A percentile compares a stretch with the other conserved stretches of the same genome.
phyloP scores from a whole-genome alignment of 2,888 invertebrate genomes.

The Aphodius sticticus region DNA sequence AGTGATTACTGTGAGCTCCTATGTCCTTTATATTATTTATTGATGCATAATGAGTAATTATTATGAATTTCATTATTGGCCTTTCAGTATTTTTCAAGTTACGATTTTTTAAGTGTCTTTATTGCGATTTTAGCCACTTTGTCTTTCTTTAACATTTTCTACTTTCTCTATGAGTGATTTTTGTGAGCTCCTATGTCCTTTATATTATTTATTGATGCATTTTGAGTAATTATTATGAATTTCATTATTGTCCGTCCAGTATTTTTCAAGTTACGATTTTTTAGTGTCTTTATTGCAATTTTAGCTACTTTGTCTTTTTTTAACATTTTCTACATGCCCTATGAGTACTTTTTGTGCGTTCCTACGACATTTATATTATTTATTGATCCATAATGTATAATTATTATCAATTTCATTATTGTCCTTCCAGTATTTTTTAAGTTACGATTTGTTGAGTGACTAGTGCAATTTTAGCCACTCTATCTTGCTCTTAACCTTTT shows the following conservation, averaged over 20 bases:
- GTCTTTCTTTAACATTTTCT: neutral
- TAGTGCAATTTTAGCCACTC: neutral
- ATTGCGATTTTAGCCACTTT: conserved; percentile 4
- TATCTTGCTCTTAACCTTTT: neutral
- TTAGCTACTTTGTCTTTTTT: neutral
- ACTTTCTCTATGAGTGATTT: neutral
- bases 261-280: neutral
- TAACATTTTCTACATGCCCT: neutral
- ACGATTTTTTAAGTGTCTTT: neutral
- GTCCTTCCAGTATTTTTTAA: neutral
- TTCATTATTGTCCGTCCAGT: neutral
- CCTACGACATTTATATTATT: neutral
- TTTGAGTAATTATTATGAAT: neutral
- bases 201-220: neutral
- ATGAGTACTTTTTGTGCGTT: neutral
- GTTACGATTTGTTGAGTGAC: neutral
- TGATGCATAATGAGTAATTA: neutral
- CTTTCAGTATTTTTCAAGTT: neutral
- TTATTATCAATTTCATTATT: neutral
- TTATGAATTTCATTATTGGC: neutral
- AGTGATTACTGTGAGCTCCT: neutral
- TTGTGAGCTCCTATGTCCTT: neutral
- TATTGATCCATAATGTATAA: neutral
- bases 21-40: neutral
- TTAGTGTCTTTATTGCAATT: neutral